A percentile compares a stretch with the other conserved stretches of the same genome.
These are phyloP conservation scores for Andricus quercusramuli DNA, from an alignment of 2,888 invertebrate genomes.

Conservation along the genomic window DNA sequence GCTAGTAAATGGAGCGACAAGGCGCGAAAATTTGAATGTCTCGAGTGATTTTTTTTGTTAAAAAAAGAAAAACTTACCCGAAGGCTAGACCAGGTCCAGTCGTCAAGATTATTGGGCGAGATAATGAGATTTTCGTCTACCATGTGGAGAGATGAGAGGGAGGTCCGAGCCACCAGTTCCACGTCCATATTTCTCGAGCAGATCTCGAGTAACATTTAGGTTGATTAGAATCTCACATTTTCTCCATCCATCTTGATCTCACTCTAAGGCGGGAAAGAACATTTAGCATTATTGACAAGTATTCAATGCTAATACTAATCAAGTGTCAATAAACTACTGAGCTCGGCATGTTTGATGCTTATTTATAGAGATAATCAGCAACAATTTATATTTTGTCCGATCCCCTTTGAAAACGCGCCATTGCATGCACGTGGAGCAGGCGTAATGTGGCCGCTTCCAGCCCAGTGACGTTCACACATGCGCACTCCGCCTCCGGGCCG, in stretches of 20 bases:
- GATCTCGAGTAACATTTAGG: conserved; percentile 37
- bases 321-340: neutral
- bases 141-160: conserved; percentile 81
- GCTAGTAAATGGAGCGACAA: neutral
- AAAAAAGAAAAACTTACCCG: conserved; percentile 78
- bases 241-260: conserved; percentile 29
- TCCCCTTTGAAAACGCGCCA: too few relatives aligned
- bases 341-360: neutral
- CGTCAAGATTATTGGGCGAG: conserved; percentile 81
- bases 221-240: conserved; percentile 23
- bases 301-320: neutral
- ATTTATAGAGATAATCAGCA: neutral
- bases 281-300: neutral
- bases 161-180: conserved; percentile 77
- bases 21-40: neutral
- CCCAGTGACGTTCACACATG: too few relatives aligned
- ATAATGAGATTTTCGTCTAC: conserved; percentile 80
- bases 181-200: conserved; percentile 68
- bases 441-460: too few relatives aligned
- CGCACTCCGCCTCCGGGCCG: too few relatives aligned
- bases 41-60: neutral
- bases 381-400: neutral
- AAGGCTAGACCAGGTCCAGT: conserved; percentile 85
- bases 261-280: neutral
- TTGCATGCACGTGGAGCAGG: too few relatives aligned